Evolutionary conservation across 2,113 vertebrate genomes (phyloP), one percentile per base, ranked within the genome.

Genomic region (Eretmochelys imbricata): DNA sequence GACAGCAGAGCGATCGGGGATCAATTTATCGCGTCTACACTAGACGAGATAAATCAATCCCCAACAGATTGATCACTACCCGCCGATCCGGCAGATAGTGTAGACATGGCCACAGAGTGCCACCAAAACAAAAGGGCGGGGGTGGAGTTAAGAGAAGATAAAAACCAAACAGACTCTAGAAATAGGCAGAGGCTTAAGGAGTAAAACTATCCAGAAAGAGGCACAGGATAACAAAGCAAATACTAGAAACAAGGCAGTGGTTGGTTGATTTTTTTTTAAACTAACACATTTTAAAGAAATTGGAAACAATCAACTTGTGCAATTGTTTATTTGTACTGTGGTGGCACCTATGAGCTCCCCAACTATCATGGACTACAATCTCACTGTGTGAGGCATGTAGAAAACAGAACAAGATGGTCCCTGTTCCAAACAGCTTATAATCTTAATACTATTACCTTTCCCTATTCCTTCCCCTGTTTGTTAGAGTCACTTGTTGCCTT

Each of bases 121-220:
- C 90, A 93, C 49, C 54, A 93, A 87, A 96, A 82, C 59, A 92
- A 92, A 90, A 94, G 13, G 25, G 31, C 53, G 42, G 38, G 7
- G 50, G 50, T 5, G 80, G 10, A 84, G 46, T 27, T 31, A 49
- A 80, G 49, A 50, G 48, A 49, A 80, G 17, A 80, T 5, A 38
- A 89, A 14, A 86, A 88, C 91, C 57, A 59, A 91, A 31, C 8
- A 95, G 24, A 91, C 86, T 22, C 57, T 59, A 35, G 22, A 92
- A 89, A 89, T 9, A 91, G 24, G 90, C 1, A 82, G 51, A 95
- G n/a, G 29, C 31, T 51, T 51, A 51, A 51, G 50, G 50, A 27
- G 46, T 90, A n/a, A 81, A 27, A 84, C 31, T 75, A 82, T 51
- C 50, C 57, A 91, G 88, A 84, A 88, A 4, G 16, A 80, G 57